phyloP scores from a whole-genome alignment of 2,888 invertebrate species.

The Caenorhabditis sp. region DNA sequence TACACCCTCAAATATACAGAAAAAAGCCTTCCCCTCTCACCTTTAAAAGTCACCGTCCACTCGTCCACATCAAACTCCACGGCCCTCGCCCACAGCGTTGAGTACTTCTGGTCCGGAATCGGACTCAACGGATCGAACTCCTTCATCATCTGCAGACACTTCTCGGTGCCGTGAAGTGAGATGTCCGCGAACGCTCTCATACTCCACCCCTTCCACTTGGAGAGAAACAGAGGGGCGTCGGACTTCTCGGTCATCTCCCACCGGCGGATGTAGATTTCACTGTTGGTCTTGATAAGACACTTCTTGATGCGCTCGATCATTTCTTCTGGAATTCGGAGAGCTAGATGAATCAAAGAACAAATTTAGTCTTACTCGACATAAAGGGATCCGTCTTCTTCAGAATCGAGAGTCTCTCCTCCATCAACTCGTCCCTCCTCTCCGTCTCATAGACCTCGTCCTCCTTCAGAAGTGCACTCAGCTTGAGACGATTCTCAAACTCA shows the following conservation, averaged over 20 bases:
- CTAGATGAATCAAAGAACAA: too few species aligned
- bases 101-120: conserved; percentile 71
- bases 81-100: conserved; percentile 93
- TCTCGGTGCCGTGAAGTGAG: conserved; percentile 90
- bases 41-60: conserved; percentile 92
- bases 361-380: conserved; percentile 86
- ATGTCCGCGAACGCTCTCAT: conserved; percentile 92
- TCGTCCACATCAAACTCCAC: conserved; percentile 90
- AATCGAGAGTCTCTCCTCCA: conserved; percentile 92
- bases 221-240: conserved; percentile 89
- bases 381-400: conserved; percentile 90
- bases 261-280: conserved; percentile 95
- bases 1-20: not conserved
- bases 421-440: conserved; percentile 91
- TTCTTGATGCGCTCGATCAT: conserved; percentile 90
- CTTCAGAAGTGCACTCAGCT: conserved; percentile 95
- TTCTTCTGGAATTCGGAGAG: conserved; percentile 84
- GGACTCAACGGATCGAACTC: conserved; percentile 88
- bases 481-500: conserved; percentile 91
- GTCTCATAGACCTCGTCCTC: conserved; percentile 97
- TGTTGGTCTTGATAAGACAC: conserved; percentile 92
- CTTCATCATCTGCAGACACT: conserved; percentile 88
- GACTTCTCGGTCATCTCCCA: conserved; percentile 69
- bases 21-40: not conserved
- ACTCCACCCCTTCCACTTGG: conserved; percentile 87